Evolutionary conservation across 2,113 vertebrate species (phyloP).

Genomic region (Oncorhynchus mykiss): DNA sequence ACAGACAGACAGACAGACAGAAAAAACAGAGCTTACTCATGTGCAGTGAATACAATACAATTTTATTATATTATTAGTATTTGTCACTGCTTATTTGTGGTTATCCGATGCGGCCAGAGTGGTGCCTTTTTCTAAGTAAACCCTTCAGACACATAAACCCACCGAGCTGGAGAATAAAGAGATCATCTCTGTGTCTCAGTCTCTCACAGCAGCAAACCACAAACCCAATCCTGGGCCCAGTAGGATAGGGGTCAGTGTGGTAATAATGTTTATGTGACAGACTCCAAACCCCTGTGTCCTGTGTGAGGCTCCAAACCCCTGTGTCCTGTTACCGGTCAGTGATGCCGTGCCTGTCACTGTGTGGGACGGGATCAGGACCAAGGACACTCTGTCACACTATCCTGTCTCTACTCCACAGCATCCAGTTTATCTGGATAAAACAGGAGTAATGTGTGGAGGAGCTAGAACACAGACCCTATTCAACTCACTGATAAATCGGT

Average conservation of each 20-base stretch:
- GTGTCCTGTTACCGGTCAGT: background rate
- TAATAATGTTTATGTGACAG: slow-evolving; percentile 28
- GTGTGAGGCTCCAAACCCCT: slow-evolving; percentile 7
- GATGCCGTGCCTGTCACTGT: background rate
- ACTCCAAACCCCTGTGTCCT: slow-evolving; percentile 7
- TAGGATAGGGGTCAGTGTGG: slow-evolving; percentile 26
- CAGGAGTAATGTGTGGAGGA: background rate
- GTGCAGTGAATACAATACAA: background rate
- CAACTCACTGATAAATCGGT: background rate
- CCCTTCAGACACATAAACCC: slow-evolving; percentile 8
- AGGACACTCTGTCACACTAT: background rate
- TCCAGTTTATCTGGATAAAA: background rate
- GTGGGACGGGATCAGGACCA: background rate
- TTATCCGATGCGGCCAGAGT: background rate
- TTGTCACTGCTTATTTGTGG: no score
- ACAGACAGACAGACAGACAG: background rate
- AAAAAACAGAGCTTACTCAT: background rate
- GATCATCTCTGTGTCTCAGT: slow-evolving; percentile 19
- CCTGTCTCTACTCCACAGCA: background rate
- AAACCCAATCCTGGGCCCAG: slow-evolving; percentile 42
- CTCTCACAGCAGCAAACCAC: slow-evolving; percentile 24
- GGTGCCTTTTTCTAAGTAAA: slow-evolving; percentile 14
- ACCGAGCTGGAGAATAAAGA: slow-evolving; percentile 32
- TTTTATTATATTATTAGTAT: background rate
- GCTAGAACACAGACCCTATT: slow-evolving; percentile 11